Evolutionary conservation across 2,888 invertebrate species (phyloP).

Genomic region (Plebejus argus): DNA sequence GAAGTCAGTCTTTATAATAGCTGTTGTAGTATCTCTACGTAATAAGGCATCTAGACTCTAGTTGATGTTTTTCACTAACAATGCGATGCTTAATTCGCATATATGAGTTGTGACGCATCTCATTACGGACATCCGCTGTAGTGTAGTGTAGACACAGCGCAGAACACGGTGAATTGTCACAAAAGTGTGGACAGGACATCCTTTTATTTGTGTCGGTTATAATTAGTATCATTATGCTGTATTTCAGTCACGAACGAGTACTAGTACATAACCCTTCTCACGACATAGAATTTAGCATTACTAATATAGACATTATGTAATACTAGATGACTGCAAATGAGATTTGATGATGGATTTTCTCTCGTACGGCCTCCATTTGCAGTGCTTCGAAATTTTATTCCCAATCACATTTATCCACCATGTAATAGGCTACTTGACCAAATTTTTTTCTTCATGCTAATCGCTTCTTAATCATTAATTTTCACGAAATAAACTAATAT

Average conservation of each 20-base stretch:
- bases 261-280: not conserved
- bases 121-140: constrained; percentile 61
- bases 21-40: not conserved
- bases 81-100: constrained; percentile 36
- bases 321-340: not conserved
- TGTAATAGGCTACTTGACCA: too few species aligned
- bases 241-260: constrained; percentile 21
- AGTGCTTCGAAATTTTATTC: not conserved
- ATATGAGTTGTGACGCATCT: constrained; percentile 52
- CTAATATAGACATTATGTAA: not conserved
- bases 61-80: constrained; percentile 29
- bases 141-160: constrained; percentile 42
- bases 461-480: too few species aligned
- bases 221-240: constrained; percentile 24
- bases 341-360: not conserved
- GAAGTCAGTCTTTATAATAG: not conserved
- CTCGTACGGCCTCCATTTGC: not conserved
- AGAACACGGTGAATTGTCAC: constrained; percentile 60
- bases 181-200: constrained; percentile 44
- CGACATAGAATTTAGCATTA: not conserved
- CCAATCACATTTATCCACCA: not conserved
- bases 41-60: not conserved
- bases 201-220: constrained; percentile 36
- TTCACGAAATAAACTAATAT: too few species aligned
- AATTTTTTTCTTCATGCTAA: too few species aligned